Evolutionary conservation across 1,140 invertebrate genomes (phyloP), one percentile per base, ranked within the genome.

Genomic region (Drosophila ironensis): DNA sequence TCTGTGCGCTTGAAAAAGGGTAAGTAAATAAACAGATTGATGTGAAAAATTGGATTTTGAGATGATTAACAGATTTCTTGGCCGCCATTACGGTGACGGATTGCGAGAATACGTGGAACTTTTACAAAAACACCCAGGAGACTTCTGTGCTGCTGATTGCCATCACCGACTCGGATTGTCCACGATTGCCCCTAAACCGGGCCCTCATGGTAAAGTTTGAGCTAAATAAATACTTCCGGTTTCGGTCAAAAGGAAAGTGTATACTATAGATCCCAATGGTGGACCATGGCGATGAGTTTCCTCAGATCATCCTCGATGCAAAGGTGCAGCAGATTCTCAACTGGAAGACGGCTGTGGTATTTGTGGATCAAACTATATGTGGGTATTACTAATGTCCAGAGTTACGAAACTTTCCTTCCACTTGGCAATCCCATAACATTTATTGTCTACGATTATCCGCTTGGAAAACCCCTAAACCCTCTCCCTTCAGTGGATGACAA

Each of bases 281-380:
- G 2, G 88, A 90, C 1, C 89, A 90, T 2, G 93, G 94, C 2
- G 91, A 93, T 38, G 95, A 96, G 89, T 80, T 96, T 28, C 92
- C 95, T 0, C 95, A 96, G 91, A 90, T 96, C 3, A 82, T 96
- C 7, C 90, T 95, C 0, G 95, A 96, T 89, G 89, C 95, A 9
- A 91, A 94, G 57, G 92, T 92, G 3, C 90, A 89, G 4, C 90
- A 92, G 33, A 90, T 92, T 8, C 90, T 95, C 11, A 90, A 92
- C 37, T 96, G 95, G 95, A 94, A 93, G 57, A 93, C 93, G 9
- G 91, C 93, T 5, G 92, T 93, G 37, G 89, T 96, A 19, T 89
- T 96, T 19, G 93, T 95, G 70, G 95, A 96, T 72, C 91, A 93
- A 63, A 93, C 92, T 0, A 91, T 95, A 48, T 92, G 95, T 96